Base-by-base conservation (phyloP, 1,140 invertebrate species). In the Drosophila tropicalis region DNA sequence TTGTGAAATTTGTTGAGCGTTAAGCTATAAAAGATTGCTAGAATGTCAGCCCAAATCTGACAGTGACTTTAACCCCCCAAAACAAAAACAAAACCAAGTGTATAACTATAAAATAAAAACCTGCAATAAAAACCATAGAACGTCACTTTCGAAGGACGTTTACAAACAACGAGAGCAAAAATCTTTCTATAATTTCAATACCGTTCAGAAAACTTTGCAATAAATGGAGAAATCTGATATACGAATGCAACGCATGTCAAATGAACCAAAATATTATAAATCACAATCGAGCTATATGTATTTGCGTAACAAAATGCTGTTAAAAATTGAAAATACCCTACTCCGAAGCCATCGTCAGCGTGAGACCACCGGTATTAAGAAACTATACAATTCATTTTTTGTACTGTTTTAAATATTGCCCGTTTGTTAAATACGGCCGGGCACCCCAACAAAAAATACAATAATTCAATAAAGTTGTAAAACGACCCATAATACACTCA, bases 381-480 rank as follows among this genome's bases (percentile, higher is more conserved):
- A 96, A 93, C 92, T 96, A 91, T 96, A 96, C 92, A 96, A 96
- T 92, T 96, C 95, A 61, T 96, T 96, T 93, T 96, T 96, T 92
- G 96, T 96, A 62, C 95, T 96, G 93, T 96, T 96, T 93, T 96
- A 96, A 96, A 93, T 93, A 57, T 54, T 15, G 44, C 44, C 44
- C 44, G 44, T 17, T 51, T 51, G 44, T 51, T 51, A n/a, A 15
- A 51, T 19, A 51, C 44, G 58, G 64, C 62, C 64, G 51, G 69
- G 57, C 54, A 56, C 61, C 62, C 17, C 62, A 39, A 32, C 22
- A 56, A 65, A 29, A 57, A 74, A 10, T 10, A 36, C 34, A 36
- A 36, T 12, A 76, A 72, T 5, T 1, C 64, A 72, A 64, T 22
- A 29, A 29, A 29, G 29, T 29, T 29, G 29, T 29, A 29, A 29